Evolutionary conservation across 2,113 vertebrate genomes (phyloP).

Genomic region (Ancistrus triradiatus): DNA sequence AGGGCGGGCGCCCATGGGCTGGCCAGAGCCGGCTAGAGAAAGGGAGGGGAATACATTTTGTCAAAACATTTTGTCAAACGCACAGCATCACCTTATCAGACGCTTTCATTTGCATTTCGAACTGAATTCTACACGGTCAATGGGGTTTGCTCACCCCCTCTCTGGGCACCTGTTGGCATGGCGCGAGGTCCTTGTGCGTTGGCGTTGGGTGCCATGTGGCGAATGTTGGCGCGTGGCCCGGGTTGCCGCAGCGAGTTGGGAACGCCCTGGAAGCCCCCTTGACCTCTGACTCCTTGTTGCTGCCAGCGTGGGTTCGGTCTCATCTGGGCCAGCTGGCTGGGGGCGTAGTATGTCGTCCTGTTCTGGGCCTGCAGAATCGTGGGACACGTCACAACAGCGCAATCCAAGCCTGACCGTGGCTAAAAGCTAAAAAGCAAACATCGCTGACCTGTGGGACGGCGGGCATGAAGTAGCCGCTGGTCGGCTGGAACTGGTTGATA

Average conservation of each 20-base stretch:
- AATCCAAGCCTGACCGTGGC: background rate
- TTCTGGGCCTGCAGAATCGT: conserved; percentile 80
- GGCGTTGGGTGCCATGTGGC: conserved; percentile 80
- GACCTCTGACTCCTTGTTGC: conserved; percentile 89
- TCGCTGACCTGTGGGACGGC: conserved; percentile 87
- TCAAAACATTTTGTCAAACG: conserved; percentile 11
- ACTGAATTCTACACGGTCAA: background rate
- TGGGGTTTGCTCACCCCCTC: conserved; percentile 74
- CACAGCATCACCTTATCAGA: background rate
- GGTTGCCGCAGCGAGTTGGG: conserved; percentile 88
- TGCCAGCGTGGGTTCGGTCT: conserved; percentile 95
- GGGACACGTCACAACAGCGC: background rate
- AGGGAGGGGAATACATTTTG: background rate
- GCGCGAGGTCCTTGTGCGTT: conserved; percentile 81
- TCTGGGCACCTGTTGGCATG: conserved; percentile 75
- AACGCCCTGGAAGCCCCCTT: conserved; percentile 95
- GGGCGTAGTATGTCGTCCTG: conserved; percentile 94
- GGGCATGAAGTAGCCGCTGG: conserved; percentile 96
- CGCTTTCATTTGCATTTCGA: background rate
- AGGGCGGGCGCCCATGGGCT: conserved; percentile 79
- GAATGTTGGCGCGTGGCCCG: conserved; percentile 83
- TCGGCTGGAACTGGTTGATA: conserved; percentile 96
- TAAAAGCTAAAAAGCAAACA: too few relatives aligned
- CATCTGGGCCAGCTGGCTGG: conserved; percentile 94
- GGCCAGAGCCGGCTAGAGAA: conserved; percentile 65